A percentile compares a stretch with the other conserved stretches of the same genome.
Conservation (phyloP, 2,797 vertebrate genomes). For the Lepilemur ruficaudatus region DNA sequence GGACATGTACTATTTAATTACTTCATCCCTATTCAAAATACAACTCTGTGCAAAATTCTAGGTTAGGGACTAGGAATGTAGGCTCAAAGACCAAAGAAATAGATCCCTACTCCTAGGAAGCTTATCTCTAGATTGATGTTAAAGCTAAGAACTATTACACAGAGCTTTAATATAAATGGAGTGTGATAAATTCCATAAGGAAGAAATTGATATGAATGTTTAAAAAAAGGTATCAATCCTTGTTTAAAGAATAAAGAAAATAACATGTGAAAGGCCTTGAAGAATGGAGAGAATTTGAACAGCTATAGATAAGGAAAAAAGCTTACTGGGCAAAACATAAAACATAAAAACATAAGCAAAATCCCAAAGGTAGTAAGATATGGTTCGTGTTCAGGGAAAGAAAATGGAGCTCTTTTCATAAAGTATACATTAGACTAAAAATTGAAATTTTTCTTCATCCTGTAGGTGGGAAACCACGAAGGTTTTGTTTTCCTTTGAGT, state of each 20-base stretch:
- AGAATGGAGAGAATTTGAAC: background rate
- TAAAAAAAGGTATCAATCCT: background rate
- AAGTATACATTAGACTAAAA: background rate
- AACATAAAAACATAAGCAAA: background rate
- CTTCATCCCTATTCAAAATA: accelerated
- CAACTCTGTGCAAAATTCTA: background rate
- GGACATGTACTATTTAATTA: background rate
- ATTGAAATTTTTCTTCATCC: too few species aligned
- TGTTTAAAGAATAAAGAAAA: background rate
- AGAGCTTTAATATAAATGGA: background rate
- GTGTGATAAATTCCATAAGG: background rate
- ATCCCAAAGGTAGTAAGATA: background rate
- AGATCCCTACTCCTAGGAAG: background rate
- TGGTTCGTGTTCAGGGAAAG: background rate
- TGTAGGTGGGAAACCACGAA: background rate
- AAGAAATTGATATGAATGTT: background rate
- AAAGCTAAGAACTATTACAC: background rate
- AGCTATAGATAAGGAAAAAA: background rate
- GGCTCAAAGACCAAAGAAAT: background rate
- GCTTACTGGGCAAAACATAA: background rate
- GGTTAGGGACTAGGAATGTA: background rate
- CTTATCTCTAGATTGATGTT: background rate
- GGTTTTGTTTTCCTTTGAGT: background rate
- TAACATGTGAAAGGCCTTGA: background rate
- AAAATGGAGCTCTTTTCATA: background rate